phyloP scores from a whole-genome alignment of 64 coral and sea anemone species.

The Orbicella faveolata region DNA sequence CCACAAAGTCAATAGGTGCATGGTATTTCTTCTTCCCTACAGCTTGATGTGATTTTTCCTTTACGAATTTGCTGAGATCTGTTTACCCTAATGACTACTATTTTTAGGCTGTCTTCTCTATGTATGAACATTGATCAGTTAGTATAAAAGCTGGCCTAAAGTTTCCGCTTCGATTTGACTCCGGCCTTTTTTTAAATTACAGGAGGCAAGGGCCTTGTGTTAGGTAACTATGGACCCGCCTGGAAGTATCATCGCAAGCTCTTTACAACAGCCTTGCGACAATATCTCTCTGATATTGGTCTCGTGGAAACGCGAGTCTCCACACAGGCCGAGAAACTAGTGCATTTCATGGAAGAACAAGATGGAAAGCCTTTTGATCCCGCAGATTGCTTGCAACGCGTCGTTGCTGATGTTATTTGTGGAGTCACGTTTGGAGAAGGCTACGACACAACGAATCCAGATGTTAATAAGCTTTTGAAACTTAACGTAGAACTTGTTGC shows the following conservation, averaged over 20 bases:
- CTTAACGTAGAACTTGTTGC: background rate
- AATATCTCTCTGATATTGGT: slow-evolving; percentile 30
- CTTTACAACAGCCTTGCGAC: slow-evolving; percentile 27
- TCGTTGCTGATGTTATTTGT: slow-evolving; percentile 61
- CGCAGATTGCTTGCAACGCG: background rate
- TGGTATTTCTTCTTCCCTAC: too few species aligned
- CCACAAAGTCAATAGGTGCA: too few species aligned
- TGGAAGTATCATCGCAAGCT: slow-evolving; percentile 48
- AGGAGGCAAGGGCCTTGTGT: slow-evolving; percentile 37
- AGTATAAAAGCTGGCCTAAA: background rate
- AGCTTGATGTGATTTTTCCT: too few species aligned
- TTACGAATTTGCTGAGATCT: too few species aligned
- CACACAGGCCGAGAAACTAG: slow-evolving; percentile 1
- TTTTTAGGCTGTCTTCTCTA: background rate
- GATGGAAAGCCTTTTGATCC: slow-evolving; percentile 40
- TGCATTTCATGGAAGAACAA: slow-evolving; percentile 41
- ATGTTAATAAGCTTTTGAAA: slow-evolving; percentile 3
- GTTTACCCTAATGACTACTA: too few species aligned
- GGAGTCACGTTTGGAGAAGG: slow-evolving; percentile 44
- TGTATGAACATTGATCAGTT: background rate
- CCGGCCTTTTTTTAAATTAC: background rate
- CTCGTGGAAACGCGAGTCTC: slow-evolving; percentile 14
- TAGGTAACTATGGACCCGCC: slow-evolving; percentile 38
- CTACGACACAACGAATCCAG: slow-evolving; percentile 21
- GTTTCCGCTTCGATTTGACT: background rate